Conservation (phyloP, 2,113 vertebrate species). For the Isichthys henryi region DNA sequence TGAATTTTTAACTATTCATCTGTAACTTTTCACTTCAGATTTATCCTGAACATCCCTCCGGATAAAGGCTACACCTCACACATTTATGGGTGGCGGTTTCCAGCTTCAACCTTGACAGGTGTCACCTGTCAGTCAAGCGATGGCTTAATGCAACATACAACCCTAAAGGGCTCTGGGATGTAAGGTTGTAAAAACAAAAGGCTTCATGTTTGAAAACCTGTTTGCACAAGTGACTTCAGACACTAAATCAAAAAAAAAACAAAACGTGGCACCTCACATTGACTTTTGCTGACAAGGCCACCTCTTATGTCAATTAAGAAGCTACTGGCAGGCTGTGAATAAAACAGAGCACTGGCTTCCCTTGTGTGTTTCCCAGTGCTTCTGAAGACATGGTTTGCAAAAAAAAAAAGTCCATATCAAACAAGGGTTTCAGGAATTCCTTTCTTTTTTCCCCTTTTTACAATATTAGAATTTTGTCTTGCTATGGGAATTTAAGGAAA, state of each 20-base stretch:
- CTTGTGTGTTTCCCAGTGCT: not conserved
- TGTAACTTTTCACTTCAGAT: not conserved
- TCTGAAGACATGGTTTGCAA: not conserved
- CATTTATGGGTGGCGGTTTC: not conserved
- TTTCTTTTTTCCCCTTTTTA: not conserved
- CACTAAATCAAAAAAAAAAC: not conserved
- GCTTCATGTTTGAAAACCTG: not conserved
- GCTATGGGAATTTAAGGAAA: not conserved
- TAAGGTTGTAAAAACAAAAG: slow-evolving; percentile 12
- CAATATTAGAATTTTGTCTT: not conserved
- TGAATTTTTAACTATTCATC: not conserved
- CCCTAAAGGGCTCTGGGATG: slow-evolving; percentile 14
- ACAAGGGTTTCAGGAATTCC: not conserved
- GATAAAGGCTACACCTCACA: not conserved
- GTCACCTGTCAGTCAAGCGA: slow-evolving; percentile 3
- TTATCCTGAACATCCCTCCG: not conserved
- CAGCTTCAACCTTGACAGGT: not conserved
- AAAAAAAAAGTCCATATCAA: not conserved
- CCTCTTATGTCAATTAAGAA: slow-evolving; percentile 6
- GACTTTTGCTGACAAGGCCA: not conserved
- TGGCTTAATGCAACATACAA: not conserved
- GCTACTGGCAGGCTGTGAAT: not conserved
- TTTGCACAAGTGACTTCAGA: slow-evolving; percentile 15
- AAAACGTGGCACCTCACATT: not conserved
- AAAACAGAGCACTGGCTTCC: not conserved